phyloP scores from a whole-genome alignment of 2,888 invertebrate genomes.

The Eupelmus urozonus region DNA sequence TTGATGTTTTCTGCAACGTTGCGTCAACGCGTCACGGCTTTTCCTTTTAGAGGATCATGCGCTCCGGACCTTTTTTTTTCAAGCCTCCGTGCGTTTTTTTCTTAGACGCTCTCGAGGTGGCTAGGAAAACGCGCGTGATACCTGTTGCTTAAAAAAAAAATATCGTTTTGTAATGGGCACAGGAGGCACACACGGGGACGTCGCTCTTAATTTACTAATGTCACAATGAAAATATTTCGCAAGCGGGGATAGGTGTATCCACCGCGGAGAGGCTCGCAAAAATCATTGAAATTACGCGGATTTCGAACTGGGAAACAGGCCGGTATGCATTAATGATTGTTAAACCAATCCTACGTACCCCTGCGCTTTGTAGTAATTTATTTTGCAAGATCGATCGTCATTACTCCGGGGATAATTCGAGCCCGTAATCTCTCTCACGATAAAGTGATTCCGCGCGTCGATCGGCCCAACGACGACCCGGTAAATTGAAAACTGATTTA shows the following conservation, averaged over 20 bases:
- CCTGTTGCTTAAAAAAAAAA: not conserved
- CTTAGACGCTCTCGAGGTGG: not conserved
- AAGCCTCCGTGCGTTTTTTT: not conserved
- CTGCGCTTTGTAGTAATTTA: constrained; percentile 5
- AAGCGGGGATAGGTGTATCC: not conserved
- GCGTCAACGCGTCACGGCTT: constrained; percentile 8
- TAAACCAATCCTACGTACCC: no score
- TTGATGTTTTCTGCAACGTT: constrained; percentile 27
- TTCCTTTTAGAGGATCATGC: constrained; percentile 35
- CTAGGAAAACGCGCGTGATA: not conserved
- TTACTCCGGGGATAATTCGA: constrained; percentile 18
- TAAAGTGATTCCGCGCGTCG: not conserved
- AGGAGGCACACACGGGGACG: not conserved
- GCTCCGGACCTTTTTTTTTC: constrained; percentile 1
- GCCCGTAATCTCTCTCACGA: constrained; percentile 11
- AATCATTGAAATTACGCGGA: not conserved
- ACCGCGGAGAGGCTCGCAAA: no score
- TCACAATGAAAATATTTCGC: not conserved
- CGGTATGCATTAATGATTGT: no score
- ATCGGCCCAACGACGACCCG: not conserved
- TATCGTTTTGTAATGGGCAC: constrained; percentile 22
- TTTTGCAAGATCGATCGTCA: constrained; percentile 10
- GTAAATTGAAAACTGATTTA: constrained; percentile 40
- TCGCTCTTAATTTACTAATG: not conserved
- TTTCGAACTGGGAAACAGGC: no score